Percentiles rank a stretch among this genome's conserved stretches.
phyloP scores from a whole-genome alignment of 2,797 vertebrate genomes.

The Gallirallus australis region DNA sequence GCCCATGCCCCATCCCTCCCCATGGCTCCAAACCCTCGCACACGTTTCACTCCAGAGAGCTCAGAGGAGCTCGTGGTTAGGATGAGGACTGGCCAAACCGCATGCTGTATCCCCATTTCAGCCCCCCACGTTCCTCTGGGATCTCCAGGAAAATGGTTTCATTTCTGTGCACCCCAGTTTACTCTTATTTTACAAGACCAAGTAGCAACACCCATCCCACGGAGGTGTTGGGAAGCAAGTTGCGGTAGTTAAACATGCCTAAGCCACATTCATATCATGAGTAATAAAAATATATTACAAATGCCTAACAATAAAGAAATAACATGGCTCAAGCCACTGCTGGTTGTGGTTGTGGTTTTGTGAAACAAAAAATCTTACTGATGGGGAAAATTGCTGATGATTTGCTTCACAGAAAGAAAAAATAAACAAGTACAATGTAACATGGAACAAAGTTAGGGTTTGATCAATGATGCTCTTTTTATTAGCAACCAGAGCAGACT shows the following conservation, averaged over 20 bases:
- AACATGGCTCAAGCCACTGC: slow-evolving; percentile 49
- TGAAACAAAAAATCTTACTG: slow-evolving; percentile 56
- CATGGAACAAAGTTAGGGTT: background rate
- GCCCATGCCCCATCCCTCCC: background rate
- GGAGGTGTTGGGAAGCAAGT: slow-evolving; percentile 5
- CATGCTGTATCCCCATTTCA: background rate
- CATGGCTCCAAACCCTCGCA: background rate
- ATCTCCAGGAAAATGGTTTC: slow-evolving; percentile 1
- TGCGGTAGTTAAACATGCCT: slow-evolving; percentile 6
- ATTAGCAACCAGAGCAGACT: background rate
- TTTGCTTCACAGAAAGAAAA: slow-evolving; percentile 61
- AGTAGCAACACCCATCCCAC: background rate
- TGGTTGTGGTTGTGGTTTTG: slow-evolving; percentile 65
- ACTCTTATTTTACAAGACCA: background rate
- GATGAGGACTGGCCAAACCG: slow-evolving; percentile 15
- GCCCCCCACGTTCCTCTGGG: slow-evolving; percentile 17
- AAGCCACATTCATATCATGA: slow-evolving; percentile 6
- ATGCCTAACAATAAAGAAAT: slow-evolving; percentile 67
- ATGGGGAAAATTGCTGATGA: slow-evolving; percentile 64
- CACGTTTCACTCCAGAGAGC: background rate
- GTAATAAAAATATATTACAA: slow-evolving; percentile 63
- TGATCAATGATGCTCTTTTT: background rate
- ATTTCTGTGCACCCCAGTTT: background rate
- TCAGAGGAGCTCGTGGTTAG: background rate
- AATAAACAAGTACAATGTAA: slow-evolving; percentile 30